These are phyloP conservation scores for Xestia c-nigrum DNA, from an alignment of 2,888 invertebrate species.

Conservation along the genomic window DNA sequence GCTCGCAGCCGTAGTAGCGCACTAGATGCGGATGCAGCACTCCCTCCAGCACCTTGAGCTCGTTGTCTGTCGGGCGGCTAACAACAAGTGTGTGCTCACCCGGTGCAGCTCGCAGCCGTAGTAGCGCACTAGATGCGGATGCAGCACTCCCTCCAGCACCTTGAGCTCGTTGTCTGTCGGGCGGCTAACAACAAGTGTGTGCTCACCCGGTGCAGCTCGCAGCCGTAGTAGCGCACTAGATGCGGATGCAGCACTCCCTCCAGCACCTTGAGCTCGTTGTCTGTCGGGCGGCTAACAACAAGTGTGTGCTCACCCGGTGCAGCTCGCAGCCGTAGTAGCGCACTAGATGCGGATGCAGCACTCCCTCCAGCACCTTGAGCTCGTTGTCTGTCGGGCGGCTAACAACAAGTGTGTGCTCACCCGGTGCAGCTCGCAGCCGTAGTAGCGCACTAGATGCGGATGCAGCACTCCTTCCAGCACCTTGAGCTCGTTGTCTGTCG, in stretches of 20 bases:
- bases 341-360: constrained; percentile 96
- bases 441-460: constrained; percentile 96
- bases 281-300: too few species aligned
- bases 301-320: constrained; percentile 91
- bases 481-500: constrained; percentile 93
- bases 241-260: constrained; percentile 97
- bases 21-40: constrained; percentile 97
- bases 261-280: constrained; percentile 96
- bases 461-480: constrained; percentile 97
- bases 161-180: constrained; percentile 93
- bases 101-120: constrained; percentile 98
- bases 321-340: constrained; percentile 98
- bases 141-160: constrained; percentile 96
- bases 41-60: constrained; percentile 97
- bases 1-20: constrained; percentile 97
- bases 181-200: too few species aligned
- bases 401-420: constrained; percentile 77
- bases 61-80: constrained; percentile 87
- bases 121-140: constrained; percentile 96
- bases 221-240: constrained; percentile 97
- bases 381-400: constrained; percentile 90
- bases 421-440: constrained; percentile 97
- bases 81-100: constrained; percentile 78
- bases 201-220: constrained; percentile 95
- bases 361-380: constrained; percentile 97